Evolutionary conservation across 2,113 vertebrate genomes (phyloP), one percentile per base, ranked within the genome.

Genomic region (Brachirus orientalis): DNA sequence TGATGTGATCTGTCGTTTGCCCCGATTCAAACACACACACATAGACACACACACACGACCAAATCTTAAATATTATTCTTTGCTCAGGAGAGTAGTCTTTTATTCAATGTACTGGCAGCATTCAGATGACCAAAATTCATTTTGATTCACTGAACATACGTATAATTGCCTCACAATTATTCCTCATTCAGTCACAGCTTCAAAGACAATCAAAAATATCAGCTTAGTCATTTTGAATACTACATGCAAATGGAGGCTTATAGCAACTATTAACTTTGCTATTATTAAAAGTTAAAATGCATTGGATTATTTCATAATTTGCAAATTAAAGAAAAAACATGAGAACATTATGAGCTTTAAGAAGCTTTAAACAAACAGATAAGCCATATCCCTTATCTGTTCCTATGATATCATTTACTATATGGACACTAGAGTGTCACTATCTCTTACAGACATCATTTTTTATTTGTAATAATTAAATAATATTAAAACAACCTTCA

Each of bases 1-100:
- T 95, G 95, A 94, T 94, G 92, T 89, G 82, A 92, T 94, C 86
- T 91, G 93, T 93, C 92, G 87, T 88, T 86, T 52, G 36, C 71
- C 87, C 74, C 75, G 82, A 86, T 70, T 88, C 63, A 45, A 11
- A 10, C 63, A 63, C 83, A 91, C 91, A 88, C 22, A 35, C 51
- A 35, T 22, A 52, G 22, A 33, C 50, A 58, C 57, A 48, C 65
- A 53, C 71, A 61, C 63, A 61, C 40, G 1, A 75, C 88, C 90
- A 91, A 95, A 95, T 89, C 93, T 95, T 93, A 89, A 92, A 93
- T 93, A 93, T 87, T 94, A 93, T 95, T 95, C 93, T 95, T 93
- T 91, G 90, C 81, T 83, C 51, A 50, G 77, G 87, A 86, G 86
- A 90, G 91, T 86, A 83, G 86, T 87, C 89, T 94, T 95, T 94